Evolutionary conservation across 2,113 vertebrate species (phyloP).

Genomic region (Crotalus tigris): DNA sequence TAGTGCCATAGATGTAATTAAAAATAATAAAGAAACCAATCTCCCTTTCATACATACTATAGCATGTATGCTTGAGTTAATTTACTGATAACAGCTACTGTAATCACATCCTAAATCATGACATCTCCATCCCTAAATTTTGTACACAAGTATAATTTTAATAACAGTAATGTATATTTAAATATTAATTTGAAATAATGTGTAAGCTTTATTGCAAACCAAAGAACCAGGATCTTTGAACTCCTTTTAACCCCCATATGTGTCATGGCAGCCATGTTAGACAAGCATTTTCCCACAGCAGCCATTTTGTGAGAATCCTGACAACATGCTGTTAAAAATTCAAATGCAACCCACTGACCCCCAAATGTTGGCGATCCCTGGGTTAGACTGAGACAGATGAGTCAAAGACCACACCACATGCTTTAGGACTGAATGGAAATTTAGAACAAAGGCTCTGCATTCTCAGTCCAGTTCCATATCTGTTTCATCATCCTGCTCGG

Average conservation of each 20-base stretch:
- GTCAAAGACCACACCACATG: not conserved
- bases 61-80: not conserved
- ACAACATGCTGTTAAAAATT: not conserved
- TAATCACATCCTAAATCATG: constrained; percentile 18
- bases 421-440: not conserved
- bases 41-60: not conserved
- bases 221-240: not conserved
- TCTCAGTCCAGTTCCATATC: not conserved
- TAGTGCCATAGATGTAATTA: constrained; percentile 4
- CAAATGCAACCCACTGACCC: not conserved
- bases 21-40: not conserved
- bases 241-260: not conserved
- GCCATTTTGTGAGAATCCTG: not conserved
- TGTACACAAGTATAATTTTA: constrained; percentile 59
- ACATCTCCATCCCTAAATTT: constrained; percentile 23
- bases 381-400: not conserved
- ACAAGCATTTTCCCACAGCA: not conserved
- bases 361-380: not conserved
- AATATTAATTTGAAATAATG: constrained; percentile 51
- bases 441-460: not conserved
- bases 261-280: not conserved
- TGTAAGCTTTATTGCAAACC: constrained; percentile 39
- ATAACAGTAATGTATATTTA: constrained; percentile 57
- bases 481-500: not conserved
- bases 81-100: not conserved